A percentile compares a stretch with the other conserved stretches of the same genome.
Conservation (phyloP, 2,888 invertebrate genomes). For the Chydorus sphaericus region DNA sequence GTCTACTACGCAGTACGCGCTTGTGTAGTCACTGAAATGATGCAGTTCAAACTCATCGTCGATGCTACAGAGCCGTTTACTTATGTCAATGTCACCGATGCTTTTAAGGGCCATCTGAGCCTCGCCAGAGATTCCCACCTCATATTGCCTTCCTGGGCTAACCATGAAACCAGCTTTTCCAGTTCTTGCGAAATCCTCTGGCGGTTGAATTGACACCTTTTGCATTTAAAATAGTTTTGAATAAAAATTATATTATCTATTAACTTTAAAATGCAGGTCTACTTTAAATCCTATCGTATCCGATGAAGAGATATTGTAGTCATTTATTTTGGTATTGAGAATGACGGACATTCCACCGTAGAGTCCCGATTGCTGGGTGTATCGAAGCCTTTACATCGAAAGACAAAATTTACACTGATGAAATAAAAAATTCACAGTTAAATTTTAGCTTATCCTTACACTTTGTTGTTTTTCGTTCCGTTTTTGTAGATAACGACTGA, state of each 20-base stretch:
- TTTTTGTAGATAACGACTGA: not conserved
- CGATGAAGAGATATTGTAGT: conserved; percentile 12
- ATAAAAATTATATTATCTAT: not conserved
- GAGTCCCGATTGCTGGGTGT: not conserved
- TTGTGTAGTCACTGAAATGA: conserved; percentile 12
- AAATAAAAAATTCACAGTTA: no score
- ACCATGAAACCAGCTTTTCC: conserved; percentile 9
- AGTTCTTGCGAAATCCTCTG: conserved; percentile 11
- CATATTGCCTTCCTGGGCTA: conserved; percentile 8
- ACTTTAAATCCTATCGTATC: conserved; percentile 14
- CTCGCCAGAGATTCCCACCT: not conserved
- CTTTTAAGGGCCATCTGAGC: not conserved
- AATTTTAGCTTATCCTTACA: not conserved
- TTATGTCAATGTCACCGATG: not conserved
- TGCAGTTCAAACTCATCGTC: conserved; percentile 7
- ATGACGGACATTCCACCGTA: conserved; percentile 10
- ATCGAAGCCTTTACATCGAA: not conserved
- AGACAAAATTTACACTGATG: no score
- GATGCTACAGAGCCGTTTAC: conserved; percentile 7
- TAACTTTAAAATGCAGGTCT: not conserved
- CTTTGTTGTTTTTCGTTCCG: not conserved
- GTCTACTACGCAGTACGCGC: conserved; percentile 13
- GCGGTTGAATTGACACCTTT: conserved; percentile 12
- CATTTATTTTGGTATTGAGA: conserved; percentile 2
- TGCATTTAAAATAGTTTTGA: no score